phyloP scores from a whole-genome alignment of 2,113 vertebrate species.

The Corapipo altera region DNA sequence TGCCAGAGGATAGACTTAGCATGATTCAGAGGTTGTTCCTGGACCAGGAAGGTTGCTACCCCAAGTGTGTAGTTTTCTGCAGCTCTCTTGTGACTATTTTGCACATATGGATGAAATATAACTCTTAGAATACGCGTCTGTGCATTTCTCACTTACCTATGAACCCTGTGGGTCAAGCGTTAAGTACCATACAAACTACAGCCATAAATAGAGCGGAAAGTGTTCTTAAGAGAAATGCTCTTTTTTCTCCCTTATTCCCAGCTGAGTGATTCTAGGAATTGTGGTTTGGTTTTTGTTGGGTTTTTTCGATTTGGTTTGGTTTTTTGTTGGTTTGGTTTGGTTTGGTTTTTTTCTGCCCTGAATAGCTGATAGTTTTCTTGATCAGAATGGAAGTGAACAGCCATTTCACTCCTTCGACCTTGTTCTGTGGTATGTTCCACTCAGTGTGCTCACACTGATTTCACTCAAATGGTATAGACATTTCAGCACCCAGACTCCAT shows the following conservation, averaged over 20 bases:
- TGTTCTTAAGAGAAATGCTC: background rate
- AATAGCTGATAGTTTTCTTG: background rate
- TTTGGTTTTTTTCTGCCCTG: background rate
- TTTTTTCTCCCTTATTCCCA: background rate
- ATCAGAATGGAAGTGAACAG: background rate
- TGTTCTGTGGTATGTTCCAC: background rate
- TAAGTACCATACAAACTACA: background rate
- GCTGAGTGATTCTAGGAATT: background rate
- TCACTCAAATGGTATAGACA: background rate
- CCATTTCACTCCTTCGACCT: background rate
- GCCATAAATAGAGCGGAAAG: constrained; percentile 8
- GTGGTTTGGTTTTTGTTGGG: background rate
- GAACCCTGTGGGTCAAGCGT: background rate
- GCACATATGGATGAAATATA: constrained; percentile 38
- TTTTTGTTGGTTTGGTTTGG: background rate
- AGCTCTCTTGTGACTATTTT: constrained; percentile 12
- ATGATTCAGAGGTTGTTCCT: background rate
- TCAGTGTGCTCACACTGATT: accelerated
- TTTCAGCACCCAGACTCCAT: background rate
- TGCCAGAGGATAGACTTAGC: background rate
- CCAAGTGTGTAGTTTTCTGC: background rate
- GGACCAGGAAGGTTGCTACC: background rate
- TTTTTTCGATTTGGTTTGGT: no score
- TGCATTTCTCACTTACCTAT: constrained; percentile 19
- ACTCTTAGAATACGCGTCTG: background rate